phyloP scores from a whole-genome alignment of 2,888 invertebrate species.

The Megastigmus dorsalis region DNA sequence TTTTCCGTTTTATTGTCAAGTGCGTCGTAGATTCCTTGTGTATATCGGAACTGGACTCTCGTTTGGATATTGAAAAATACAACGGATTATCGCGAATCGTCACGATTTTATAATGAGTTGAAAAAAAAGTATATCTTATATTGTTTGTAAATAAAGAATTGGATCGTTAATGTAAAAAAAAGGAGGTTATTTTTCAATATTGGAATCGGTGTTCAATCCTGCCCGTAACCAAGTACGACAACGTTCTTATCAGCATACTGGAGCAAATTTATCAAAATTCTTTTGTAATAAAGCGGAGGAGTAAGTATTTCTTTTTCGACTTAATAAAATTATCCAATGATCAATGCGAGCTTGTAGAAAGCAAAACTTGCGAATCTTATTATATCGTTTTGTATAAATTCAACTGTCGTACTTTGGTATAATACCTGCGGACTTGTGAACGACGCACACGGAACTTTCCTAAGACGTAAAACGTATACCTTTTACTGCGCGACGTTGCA shows the following conservation, averaged over 20 bases:
- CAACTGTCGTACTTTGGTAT: background rate
- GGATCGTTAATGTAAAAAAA: too few relatives aligned
- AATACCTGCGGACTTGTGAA: slow-evolving; percentile 3
- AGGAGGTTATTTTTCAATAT: background rate
- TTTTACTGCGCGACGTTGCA: background rate
- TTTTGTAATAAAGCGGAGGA: too few relatives aligned
- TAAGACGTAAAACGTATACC: slow-evolving; percentile 13
- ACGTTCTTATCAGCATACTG: too few relatives aligned
- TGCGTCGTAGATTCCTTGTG: background rate
- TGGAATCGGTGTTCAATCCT: slow-evolving; percentile 6
- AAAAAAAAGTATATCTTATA: too few relatives aligned
- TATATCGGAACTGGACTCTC: background rate
- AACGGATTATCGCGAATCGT: too few relatives aligned
- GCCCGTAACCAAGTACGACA: background rate
- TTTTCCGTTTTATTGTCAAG: background rate
- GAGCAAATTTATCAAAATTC: too few relatives aligned
- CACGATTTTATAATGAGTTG: too few relatives aligned
- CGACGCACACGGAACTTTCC: slow-evolving; percentile 4
- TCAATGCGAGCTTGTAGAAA: too few relatives aligned
- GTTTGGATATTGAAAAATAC: slow-evolving; percentile 16
- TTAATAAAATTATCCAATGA: too few relatives aligned
- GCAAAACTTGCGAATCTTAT: too few relatives aligned
- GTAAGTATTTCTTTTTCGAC: too few relatives aligned
- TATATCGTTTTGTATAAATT: slow-evolving; percentile 23
- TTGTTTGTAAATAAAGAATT: too few relatives aligned